Evolutionary conservation across 2,888 invertebrate genomes (phyloP), one percentile per base, ranked within the genome.

Genomic region (Dryadula phaetusa): DNA sequence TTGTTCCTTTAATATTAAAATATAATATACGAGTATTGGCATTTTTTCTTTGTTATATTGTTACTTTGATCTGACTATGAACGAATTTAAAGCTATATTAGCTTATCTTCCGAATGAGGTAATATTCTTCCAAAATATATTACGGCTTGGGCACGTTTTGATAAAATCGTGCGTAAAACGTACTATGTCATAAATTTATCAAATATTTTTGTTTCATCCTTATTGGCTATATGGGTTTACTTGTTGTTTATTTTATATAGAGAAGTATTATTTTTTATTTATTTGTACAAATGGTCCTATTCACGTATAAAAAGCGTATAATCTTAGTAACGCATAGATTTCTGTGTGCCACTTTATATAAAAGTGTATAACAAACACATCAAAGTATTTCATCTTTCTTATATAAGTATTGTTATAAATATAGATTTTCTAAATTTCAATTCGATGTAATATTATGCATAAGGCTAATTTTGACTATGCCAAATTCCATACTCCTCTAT

Each of bases 1-100:
- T 28, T n/a, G 47, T 25, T 49, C 7, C 25, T 49, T 49, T 16
- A 49, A 49, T 49, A 49, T 28, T 28, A 25, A 28, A 28, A 28
- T 28, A 16, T 25, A 28, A 16, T 28, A 49, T 22, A 49, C 8
- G 25, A 49, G n/a, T 28, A 16, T 25, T 49, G 16, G n/a, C 25
- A 49, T 49, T 28, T 28, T 49, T 49, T 49, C 3, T 16, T 42
- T 49, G 0, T 3, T 8, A 28, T 49, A 10, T 28, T 28, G 16
- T n/a, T 16, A 49, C 49, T 49, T 28, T 28, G 10, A 10, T 49
- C 25, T 28, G n/a, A 25, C 1, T 25, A 1, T 25, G n/a, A 28
- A n/a, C 3, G 8, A 25, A 28, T 49, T 28, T 49, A n/a, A 49
- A 28, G 49, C 25, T 49, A 25, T 16, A 22, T 49, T 25, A 49